Conservation (phyloP, 2,888 invertebrate species). For the Drosophila neotestacea region DNA sequence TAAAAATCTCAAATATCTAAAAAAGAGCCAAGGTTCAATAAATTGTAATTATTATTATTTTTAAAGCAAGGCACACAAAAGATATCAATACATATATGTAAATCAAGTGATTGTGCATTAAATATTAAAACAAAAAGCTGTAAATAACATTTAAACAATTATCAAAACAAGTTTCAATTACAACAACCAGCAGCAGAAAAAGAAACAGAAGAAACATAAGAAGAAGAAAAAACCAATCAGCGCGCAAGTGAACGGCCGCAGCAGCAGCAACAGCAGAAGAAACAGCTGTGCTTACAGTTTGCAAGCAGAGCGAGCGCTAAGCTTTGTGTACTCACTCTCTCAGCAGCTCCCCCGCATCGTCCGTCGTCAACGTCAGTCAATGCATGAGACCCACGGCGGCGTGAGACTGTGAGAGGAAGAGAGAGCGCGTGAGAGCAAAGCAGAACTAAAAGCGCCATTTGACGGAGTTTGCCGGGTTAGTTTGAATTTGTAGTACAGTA, state of each 20-base stretch:
- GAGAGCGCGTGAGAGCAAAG: conserved; percentile 27
- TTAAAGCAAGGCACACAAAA: conserved; percentile 33
- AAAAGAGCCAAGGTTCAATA: conserved; percentile 12
- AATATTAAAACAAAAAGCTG: conserved; percentile 39
- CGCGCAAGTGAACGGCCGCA: conserved; percentile 67
- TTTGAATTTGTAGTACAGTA: conserved; percentile 32
- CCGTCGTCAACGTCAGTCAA: conserved; percentile 39
- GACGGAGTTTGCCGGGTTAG: conserved; percentile 72
- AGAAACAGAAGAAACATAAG: conserved; percentile 29
- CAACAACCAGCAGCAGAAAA: conserved; percentile 17
- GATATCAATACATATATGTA: conserved; percentile 24
- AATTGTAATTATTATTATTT: conserved; percentile 18
- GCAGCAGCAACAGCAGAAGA: conserved; percentile 44
- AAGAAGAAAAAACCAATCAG: conserved; percentile 42
- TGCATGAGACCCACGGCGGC: conserved; percentile 54
- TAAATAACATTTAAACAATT: conserved; percentile 57
- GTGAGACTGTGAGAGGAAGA: neutral
- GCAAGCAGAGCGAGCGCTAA: conserved; percentile 31
- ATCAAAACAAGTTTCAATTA: conserved; percentile 60
- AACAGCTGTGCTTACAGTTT: conserved; percentile 77
- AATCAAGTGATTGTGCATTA: conserved; percentile 39
- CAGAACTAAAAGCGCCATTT: conserved; percentile 57
- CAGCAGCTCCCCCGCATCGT: conserved; percentile 60
- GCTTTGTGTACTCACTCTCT: conserved; percentile 4
- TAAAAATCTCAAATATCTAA: neutral